Evolutionary conservation across 2,888 invertebrate species (phyloP), one percentile per base, ranked within the genome.

Genomic region (Keiferia lycopersicella): DNA sequence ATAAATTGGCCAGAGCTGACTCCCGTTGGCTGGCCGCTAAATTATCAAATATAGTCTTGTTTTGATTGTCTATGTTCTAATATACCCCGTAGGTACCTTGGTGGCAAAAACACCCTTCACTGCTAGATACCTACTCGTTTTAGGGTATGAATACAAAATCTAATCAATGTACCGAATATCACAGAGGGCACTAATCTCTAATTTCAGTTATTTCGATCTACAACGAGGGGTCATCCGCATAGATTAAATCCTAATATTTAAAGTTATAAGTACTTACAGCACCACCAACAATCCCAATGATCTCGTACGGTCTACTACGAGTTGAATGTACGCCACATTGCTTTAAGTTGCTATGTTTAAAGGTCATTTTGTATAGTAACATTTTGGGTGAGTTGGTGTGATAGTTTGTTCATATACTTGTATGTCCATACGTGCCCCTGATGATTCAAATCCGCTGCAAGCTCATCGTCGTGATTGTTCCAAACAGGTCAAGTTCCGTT

Each of bases 391-490:
- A 16, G 8, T 45, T 16, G n/a, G 16, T 45, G 45, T 16, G 45
- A 8, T 7, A 45, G n/a, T 16, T 11, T 50, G 22, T 22, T 4
- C 26, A 26, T 26, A 26, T 6, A 34, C 10, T 34, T 34, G 8
- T 10, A 10, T 7, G 34, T 4, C 3, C 34, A 10, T 8, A 14
- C 22, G 45, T 45, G n/a, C 51, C 51, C 51, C 51, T 53, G 51
- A 53, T 53, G 51, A 62, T 22, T 41, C 62, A 53, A 62, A 62
- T 62, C 22, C 51, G 50, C 12, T 53, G 26, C 51, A 20, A 53
- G 51, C 51, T 22, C 26, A 53, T 53, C 51, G 22, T 11, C 12
- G 22, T 45, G 45, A 45, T 45, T 45, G 45, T 45, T 45, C 45
- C 45, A n/a, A 16, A 16, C 8, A 45, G 45, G 45, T 45, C 1